A percentile compares a stretch with the other conserved stretches of the same genome.
Evolutionary conservation across 2,113 vertebrate genomes (phyloP).

Genomic region (Semicossyphus pulcher): DNA sequence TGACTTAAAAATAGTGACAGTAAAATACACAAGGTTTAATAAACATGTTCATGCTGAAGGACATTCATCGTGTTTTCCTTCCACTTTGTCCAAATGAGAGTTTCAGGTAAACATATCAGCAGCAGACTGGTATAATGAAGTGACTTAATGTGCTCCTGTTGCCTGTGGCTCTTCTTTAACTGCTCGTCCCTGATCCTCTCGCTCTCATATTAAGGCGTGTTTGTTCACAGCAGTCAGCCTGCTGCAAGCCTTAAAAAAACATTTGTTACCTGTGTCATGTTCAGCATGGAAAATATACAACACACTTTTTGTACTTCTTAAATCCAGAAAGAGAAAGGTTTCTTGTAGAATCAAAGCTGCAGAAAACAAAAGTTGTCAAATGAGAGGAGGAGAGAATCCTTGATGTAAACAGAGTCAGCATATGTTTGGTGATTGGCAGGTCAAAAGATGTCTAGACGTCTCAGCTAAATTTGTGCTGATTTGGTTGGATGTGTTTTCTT

Average conservation of each 20-base stretch:
- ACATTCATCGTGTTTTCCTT: background rate
- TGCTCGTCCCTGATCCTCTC: constrained; percentile 22
- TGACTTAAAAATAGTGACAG: rapidly evolving
- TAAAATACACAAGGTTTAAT: background rate
- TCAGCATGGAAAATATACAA: background rate
- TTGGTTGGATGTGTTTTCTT: background rate
- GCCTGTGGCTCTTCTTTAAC: constrained; percentile 29
- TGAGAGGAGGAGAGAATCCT: constrained; percentile 4
- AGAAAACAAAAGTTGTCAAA: background rate
- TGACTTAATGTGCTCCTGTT: constrained; percentile 5
- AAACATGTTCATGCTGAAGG: constrained; percentile 10
- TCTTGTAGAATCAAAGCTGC: constrained; percentile 12
- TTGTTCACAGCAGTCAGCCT: constrained; percentile 29
- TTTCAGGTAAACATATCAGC: constrained; percentile 21
- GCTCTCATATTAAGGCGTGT: constrained; percentile 25
- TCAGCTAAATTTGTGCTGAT: constrained; percentile 13
- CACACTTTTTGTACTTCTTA: background rate
- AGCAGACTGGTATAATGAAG: constrained; percentile 22
- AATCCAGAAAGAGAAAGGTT: background rate
- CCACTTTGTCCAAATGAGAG: background rate
- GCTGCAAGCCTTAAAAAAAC: background rate
- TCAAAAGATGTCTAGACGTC: constrained; percentile 1
- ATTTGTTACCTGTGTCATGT: constrained; percentile 2
- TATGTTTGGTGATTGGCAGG: background rate
- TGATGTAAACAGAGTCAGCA: too few species aligned